Conservation (phyloP, 2,888 invertebrate genomes). For the Eristalis pertinax region DNA sequence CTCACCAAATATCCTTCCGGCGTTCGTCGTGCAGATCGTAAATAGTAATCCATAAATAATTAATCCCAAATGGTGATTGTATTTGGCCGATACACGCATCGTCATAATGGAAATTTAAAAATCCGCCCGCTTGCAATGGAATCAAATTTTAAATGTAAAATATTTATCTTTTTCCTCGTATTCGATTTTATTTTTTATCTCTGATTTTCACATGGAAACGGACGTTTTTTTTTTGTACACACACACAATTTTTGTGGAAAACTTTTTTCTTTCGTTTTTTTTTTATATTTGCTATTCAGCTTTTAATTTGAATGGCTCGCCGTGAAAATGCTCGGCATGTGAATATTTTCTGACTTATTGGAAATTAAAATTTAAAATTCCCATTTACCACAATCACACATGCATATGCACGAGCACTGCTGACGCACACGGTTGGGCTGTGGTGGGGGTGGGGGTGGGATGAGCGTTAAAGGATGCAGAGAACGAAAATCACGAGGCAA, state of each 20-base stretch:
- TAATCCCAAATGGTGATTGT: constrained; percentile 80
- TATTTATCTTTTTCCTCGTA: constrained; percentile 28
- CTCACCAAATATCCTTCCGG: constrained; percentile 81
- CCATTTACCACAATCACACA: constrained; percentile 38
- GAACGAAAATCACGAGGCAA: background rate
- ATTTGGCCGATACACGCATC: constrained; percentile 79
- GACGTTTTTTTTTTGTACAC: background rate
- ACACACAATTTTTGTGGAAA: background rate
- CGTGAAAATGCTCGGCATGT: constrained; percentile 22
- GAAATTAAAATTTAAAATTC: constrained; percentile 56
- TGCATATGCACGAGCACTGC: background rate
- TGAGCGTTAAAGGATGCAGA: background rate
- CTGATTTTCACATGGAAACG: constrained; percentile 35
- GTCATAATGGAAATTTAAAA: constrained; percentile 76
- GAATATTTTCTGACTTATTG: constrained; percentile 43
- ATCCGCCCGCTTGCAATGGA: constrained; percentile 9
- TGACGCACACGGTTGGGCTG: background rate
- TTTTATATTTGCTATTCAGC: background rate
- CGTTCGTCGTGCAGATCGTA: constrained; percentile 75
- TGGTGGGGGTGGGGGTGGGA: background rate
- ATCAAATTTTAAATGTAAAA: constrained; percentile 28
- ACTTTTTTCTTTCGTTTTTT: constrained; percentile 24
- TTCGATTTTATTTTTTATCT: background rate
- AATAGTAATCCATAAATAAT: constrained; percentile 81
- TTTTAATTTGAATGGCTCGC: constrained; percentile 32